Conservation (phyloP, 2,888 invertebrate species). For the Creontiades dilutus region DNA sequence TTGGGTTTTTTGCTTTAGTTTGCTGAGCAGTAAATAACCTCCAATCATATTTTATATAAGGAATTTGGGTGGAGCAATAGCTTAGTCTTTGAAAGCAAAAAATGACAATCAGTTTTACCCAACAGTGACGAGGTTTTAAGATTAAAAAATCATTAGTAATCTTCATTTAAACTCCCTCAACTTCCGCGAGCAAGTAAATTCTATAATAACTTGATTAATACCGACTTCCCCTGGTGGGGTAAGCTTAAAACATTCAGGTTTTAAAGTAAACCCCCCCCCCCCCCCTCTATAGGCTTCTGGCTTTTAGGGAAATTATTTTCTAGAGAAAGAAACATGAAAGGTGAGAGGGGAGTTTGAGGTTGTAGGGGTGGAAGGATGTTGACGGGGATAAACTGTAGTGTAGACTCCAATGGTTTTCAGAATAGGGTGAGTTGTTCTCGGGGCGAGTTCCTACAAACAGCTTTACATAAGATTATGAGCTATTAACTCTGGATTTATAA, state of each 20-base stretch:
- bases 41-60: too few species aligned
- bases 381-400: background rate
- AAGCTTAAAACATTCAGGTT: conserved; percentile 32
- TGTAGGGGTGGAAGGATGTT: background rate
- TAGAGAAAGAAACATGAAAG: background rate
- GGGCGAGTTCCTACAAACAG: conserved; percentile 17
- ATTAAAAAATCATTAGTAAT: too few species aligned
- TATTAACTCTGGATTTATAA: conserved; percentile 63
- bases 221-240: background rate
- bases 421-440: conserved; percentile 7
- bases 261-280: background rate
- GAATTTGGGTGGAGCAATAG: too few species aligned
- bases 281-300: background rate
- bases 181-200: background rate
- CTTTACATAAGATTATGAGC: conserved; percentile 62
- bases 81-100: too few species aligned
- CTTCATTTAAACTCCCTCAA: conserved; percentile 11
- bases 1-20: too few species aligned
- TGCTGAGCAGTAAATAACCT: too few species aligned
- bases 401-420: conserved; percentile 12
- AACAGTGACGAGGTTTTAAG: too few species aligned
- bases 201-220: conserved; percentile 32
- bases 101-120: too few species aligned
- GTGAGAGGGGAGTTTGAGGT: background rate
- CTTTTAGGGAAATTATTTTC: conserved; percentile 32